Base-by-base conservation (phyloP, 2,113 vertebrate species). In the Loxodonta africana region DNA sequence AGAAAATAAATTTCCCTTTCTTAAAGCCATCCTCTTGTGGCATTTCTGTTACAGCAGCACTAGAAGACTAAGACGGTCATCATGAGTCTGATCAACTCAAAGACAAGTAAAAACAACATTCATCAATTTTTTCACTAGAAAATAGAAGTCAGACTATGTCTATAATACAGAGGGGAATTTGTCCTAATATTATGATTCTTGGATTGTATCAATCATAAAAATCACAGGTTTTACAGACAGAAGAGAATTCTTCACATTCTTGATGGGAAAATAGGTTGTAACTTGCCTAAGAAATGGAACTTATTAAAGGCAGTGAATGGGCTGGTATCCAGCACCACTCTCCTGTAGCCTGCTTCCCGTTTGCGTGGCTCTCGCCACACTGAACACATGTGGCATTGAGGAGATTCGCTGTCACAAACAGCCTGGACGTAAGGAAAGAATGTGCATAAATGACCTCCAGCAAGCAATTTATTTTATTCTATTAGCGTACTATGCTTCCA, bases 201-300 rank as follows among this genome's bases (percentile, higher is more conserved):
- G 65, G 17, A 51, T 90, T 41, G 7, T 17, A 90, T 28, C 81
- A 21, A 62, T 63, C 71, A 78, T 44, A 84, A 41, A 83, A 62
- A 62, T 80, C 73, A 93, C 8, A 9, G 3, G 14, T 51, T 81
- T 57, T 51, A 57, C 46, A 88, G 28, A 10, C 1, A 5, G 65
- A 90, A 76, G 41, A 86, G 20, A 90, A 82, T 51, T 76, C 53
- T 74, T 74, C 8, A 57, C 74, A 86, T 81, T 93, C 33, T 83
- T 76, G 53, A n/a, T 62, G 44, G 41, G 33, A 41, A 78, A 5
- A 37, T 8, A 69, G 17, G 33, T n/a, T 60, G 46, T 63, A 83
- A 78, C 46, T 51, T 84, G 12, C 69, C 48, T 26, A 26, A 84
- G 30, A 71, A 78, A 93, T 28, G 11, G 10, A 51, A 33, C 7